Base-by-base conservation (phyloP, 2,888 invertebrate species). In the Xestia rhomboidea region DNA sequence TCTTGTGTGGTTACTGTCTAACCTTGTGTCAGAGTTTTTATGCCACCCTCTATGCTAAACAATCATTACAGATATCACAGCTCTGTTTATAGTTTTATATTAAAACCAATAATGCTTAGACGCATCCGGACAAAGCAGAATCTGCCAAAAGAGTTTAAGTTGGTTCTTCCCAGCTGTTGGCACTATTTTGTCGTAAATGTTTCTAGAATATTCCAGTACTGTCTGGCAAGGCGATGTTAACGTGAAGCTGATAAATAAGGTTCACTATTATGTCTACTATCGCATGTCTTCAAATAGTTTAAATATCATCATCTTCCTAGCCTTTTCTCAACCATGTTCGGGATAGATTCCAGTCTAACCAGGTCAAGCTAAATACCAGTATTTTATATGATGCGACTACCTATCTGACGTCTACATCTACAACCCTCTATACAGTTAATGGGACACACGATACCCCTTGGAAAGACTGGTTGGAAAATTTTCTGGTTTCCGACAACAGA, bases 141-240 rank as follows among this genome's bases (percentile, higher is more conserved):
- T 41, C 8, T 41, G 38, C 27, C 27, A 49, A 77, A 49, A 41
- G 30, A 60, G 34, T 49, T 49, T n/a, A 60, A 41, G 49, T 74
- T 18, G 27, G 46, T 30, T 30, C 38, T 38, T 30, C 13, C 18
- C 24, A 75, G 60, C 38, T 63, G 30, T 77, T 77, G 38, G 6
- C 21, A 41, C 46, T 41, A n/a, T 76, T n/a, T 44, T 13, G 30
- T 54, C n/a, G n/a, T 44, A 15, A 76, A 15, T 54, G 21, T n/a
- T 54, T 34, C 30, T 30, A 54, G 30, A 34, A 34, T 24, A 51
- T 51, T 51, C 51, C 24, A 51, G 51, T 24, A 24, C 51, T 24
- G 15, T 38, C 73, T 72, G 34, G 46, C 27, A 49, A 38, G 18
- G 18, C 13, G 6, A 11, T 13, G 6, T 13, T 73, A 8, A 30